Percentiles rank a stretch among this genome's conserved stretches.
These are phyloP conservation scores for Microctonus hyperodae DNA, from an alignment of 2,888 invertebrate species.

Conservation along the genomic window DNA sequence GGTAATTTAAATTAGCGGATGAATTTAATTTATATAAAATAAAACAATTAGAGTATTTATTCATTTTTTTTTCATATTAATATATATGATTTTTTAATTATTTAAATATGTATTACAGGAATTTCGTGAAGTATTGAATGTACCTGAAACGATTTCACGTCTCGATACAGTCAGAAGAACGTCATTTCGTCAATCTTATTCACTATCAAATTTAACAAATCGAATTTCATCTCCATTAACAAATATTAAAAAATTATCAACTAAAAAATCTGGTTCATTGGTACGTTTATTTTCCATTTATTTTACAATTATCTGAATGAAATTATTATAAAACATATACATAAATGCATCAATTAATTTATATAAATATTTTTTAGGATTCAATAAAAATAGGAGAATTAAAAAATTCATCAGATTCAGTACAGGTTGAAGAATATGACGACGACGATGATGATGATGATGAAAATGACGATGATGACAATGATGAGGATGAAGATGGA, in stretches of 20 bases:
- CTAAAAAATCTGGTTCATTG: constrained; percentile 45
- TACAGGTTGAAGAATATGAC: constrained; percentile 58
- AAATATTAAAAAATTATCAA: constrained; percentile 44
- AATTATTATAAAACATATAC: neutral
- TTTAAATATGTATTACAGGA: constrained; percentile 64
- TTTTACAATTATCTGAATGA: neutral
- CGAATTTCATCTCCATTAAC: constrained; percentile 52
- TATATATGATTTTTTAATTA: no score
- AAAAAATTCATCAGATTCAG: constrained; percentile 58
- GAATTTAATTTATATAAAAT: neutral
- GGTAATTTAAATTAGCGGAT: constrained; percentile 59
- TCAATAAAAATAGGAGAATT: constrained; percentile 50
- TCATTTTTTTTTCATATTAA: no score
- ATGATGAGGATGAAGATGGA: neutral
- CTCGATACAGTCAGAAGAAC: constrained; percentile 57
- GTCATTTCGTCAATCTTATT: constrained; percentile 59
- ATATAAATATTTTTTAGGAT: constrained; percentile 55
- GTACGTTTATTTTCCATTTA: constrained; percentile 43
- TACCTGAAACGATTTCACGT: constrained; percentile 64
- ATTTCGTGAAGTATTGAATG: constrained; percentile 70
- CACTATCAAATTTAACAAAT: constrained; percentile 56
- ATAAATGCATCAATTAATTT: no score
- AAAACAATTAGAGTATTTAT: no score
- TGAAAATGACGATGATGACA: neutral
- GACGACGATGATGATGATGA: constrained; percentile 44